Evolutionary conservation across 2,888 invertebrate genomes (phyloP), one percentile per base, ranked within the genome.

Genomic region (Drosophila atripex): DNA sequence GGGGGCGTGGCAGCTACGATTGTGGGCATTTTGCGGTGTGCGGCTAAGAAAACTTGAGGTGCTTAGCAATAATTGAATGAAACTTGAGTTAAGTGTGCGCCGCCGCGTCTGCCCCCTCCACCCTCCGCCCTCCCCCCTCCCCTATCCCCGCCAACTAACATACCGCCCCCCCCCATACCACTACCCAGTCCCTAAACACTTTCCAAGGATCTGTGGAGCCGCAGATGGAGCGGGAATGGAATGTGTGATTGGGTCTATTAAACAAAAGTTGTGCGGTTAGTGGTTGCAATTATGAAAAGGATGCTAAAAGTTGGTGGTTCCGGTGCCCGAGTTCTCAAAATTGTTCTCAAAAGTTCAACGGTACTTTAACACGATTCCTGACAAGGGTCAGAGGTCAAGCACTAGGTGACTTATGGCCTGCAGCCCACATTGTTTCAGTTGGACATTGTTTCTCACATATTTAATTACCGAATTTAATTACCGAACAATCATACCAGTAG

Each of bases 41-140:
- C 80, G 80, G 70, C 78, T 66, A 76, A 83, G 83, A 80, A 83
- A 82, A 82, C 82, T 82, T 86, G 80, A 82, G 86, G 82, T 86
- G 82, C 86, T 86, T 82, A 82, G 83, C 82, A 83, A 86, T 82
- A 82, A 82, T 82, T 82, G 83, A 82, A 86, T 82, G 86, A 78
- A 82, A 86, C 86, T 86, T 83, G 82, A 82, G 86, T 71, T 80
- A 73, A 86, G 80, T 75, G 76, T 70, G 64, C 52, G 21, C 61
- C 55, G 61, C 49, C 39, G 30, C 47, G 32, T 25, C 53, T 2
- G 35, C 35, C 35, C 32, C 32, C 32, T 6, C n/a, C n/a, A n/a
- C n/a, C n/a, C n/a, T n/a, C n/a, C n/a, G 5, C 6, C 35, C n/a
- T n/a, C n/a, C 1, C 5, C 35, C 32, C 18, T 18, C 21, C 21